Base-by-base conservation (phyloP, 2,797 vertebrate genomes). In the Epinephelus malabaricus region DNA sequence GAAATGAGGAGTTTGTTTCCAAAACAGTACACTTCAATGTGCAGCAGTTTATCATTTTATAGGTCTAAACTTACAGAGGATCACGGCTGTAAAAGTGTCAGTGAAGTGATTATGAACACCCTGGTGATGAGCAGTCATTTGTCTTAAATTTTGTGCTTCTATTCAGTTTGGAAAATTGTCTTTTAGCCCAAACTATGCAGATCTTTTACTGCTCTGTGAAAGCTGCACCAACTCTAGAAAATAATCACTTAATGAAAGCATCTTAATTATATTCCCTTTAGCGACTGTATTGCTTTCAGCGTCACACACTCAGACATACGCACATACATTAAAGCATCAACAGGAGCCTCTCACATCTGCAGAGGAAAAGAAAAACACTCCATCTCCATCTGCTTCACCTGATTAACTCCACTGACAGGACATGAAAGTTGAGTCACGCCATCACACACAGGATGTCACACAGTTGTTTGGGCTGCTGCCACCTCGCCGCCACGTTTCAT, bases 401-500 rank as follows among this genome's bases (percentile, higher is more conserved):
- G 81, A 84, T 86, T 50, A 82, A 74, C 50, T 73, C 58, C 69
- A 61, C 64, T 47, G 66, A 77, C 68, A 58, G 43, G 54, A 82
- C 51, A 50, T 60, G 56, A 76, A 69, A 15, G 63, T n/a, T 61
- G 74, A 86, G 66, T 86, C 81, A 82, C 59, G 17, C 1, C 68
- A 68, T 85, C 81, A 58, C 64, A 63, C 71, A 59, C 79, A 79
- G 81, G 77, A 82, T 77, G 78, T 82, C 71, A 8, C 69, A 73
- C 58, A 50, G 38, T 49, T 49, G 56, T 55, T 49, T 50, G 27
- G 55, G 55, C 47, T n/a, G 38, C 67, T 64, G 83, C 70, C 75
- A 73, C 76, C n/a, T 70, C 15, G 15, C 25, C 45, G 81, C 80
- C 86, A 87, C 83, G 73, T 86, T 84, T 84, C 76, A 82, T 30